Conservation (phyloP, 2,113 vertebrate species). For the Progne subis region DNA sequence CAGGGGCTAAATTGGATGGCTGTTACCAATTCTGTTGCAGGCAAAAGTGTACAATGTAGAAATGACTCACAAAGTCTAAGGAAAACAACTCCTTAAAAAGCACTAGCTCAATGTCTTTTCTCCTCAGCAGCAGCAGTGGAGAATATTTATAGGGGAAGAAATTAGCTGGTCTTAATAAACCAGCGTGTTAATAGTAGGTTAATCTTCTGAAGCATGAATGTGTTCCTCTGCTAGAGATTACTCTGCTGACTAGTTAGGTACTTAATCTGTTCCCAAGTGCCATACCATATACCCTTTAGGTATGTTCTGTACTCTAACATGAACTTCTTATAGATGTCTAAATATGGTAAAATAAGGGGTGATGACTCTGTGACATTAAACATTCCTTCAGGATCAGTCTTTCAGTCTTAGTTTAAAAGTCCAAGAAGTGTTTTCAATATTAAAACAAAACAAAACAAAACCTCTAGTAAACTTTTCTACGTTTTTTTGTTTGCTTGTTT, state of each 20-base stretch:
- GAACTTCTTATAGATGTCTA: neutral
- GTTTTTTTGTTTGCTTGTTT: neutral
- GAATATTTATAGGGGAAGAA: neutral
- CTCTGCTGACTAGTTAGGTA: neutral
- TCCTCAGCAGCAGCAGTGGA: neutral
- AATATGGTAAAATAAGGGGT: neutral
- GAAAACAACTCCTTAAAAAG: neutral
- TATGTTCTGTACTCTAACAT: neutral
- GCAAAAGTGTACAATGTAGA: neutral
- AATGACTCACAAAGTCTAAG: neutral
- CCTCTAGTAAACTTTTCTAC: neutral
- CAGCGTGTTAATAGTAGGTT: neutral
- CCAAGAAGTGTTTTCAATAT: neutral
- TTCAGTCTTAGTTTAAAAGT: neutral
- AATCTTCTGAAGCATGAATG: neutral
- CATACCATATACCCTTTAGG: neutral
- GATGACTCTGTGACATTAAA: neutral
- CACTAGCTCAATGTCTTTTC: neutral
- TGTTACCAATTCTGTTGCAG: neutral
- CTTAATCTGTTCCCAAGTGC: neutral
- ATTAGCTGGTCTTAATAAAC: neutral
- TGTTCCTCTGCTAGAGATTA: neutral
- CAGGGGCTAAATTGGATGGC: neutral
- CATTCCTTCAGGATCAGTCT: neutral
- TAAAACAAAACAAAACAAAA: neutral